Evolutionary conservation across 2,113 vertebrate species (phyloP).

Genomic region (Cyanoramphus novaezelandiae): DNA sequence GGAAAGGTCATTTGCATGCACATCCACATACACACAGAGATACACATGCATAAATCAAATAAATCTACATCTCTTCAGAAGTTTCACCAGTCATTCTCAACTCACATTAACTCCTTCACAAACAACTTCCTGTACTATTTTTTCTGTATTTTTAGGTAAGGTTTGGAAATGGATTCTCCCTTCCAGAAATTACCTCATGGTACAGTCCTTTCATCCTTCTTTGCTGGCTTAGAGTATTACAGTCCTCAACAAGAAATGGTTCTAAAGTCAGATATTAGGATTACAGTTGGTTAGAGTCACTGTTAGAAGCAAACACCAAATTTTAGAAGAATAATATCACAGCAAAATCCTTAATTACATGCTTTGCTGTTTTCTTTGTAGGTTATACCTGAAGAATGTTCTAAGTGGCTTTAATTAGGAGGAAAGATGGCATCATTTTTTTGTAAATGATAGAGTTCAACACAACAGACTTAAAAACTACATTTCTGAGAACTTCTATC

Average conservation of each 20-base stretch:
- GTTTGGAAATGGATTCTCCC: neutral
- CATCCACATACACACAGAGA: neutral
- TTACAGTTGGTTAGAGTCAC: neutral
- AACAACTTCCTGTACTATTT: neutral
- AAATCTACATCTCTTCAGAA: conserved; percentile 46
- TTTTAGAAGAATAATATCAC: conserved; percentile 19
- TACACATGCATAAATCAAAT: conserved; percentile 43
- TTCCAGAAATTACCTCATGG: neutral
- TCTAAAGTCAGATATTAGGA: neutral
- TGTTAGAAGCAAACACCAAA: conserved; percentile 8
- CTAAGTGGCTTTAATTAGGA: neutral
- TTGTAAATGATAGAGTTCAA: neutral
- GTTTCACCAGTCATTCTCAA: neutral
- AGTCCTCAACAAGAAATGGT: fast-evolving
- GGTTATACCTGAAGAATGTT: neutral
- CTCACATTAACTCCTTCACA: conserved; percentile 1
- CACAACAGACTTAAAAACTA: neutral
- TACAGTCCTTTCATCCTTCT: neutral
- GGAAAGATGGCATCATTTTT: neutral
- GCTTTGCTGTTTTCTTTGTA: neutral
- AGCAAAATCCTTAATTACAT: neutral
- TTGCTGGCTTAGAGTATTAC: neutral
- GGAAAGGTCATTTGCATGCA: conserved; percentile 42
- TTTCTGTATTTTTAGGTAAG: neutral
- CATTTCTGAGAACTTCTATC: neutral